These are phyloP conservation scores for Pelochelys cantorii DNA, from an alignment of 2,797 vertebrate genomes.

Conservation along the genomic window DNA sequence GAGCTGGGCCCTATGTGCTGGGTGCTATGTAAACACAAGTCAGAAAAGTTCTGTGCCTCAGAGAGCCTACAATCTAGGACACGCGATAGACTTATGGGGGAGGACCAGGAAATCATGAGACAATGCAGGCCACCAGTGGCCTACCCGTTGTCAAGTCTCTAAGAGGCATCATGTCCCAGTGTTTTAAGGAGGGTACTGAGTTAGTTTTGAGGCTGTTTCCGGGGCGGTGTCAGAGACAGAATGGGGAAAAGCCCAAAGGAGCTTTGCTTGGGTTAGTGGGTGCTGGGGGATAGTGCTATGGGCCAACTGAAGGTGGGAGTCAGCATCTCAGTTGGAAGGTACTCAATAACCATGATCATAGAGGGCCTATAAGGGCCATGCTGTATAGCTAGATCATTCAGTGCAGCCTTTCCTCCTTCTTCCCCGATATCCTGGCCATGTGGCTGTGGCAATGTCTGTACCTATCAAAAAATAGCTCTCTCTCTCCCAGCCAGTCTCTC, in stretches of 20 bases:
- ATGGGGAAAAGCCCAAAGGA: background rate
- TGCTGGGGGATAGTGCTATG: background rate
- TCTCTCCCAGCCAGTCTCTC: constrained; percentile 49
- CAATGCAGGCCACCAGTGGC: background rate
- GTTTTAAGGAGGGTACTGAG: background rate
- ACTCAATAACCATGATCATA: background rate
- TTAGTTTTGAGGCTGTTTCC: background rate
- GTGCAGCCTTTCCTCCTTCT: background rate
- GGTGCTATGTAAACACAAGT: background rate
- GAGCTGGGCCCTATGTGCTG: no score
- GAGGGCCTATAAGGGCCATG: rapidly evolving
- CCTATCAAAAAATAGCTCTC: constrained; percentile 45
- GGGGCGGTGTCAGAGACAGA: background rate
- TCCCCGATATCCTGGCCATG: background rate
- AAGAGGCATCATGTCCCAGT: background rate
- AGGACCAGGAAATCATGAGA: background rate
- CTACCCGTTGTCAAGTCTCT: background rate
- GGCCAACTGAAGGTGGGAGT: background rate
- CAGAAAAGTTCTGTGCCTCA: background rate
- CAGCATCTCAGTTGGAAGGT: background rate
- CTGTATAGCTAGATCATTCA: background rate
- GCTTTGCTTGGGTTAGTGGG: background rate
- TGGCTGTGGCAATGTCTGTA: constrained; percentile 28
- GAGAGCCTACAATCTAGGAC: background rate
- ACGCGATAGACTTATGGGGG: background rate